A percentile compares a stretch with the other conserved stretches of the same genome.
Evolutionary conservation across 2,888 invertebrate genomes (phyloP).

Genomic region (Chloromyia formosa): DNA sequence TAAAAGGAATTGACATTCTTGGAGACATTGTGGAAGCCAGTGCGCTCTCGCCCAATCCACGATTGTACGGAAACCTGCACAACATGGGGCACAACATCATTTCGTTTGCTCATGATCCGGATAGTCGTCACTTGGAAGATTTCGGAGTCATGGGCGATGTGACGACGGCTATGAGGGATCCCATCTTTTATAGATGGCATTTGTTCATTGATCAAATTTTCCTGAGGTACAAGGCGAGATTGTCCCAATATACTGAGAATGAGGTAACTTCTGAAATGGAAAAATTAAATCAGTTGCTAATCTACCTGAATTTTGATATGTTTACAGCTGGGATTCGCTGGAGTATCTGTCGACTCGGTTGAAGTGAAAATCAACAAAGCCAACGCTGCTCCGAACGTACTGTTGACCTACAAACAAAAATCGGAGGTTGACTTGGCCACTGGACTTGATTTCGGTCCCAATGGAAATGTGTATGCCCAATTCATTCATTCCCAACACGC

Average conservation of each 20-base stretch:
- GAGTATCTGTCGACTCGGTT: slow-evolving; percentile 52
- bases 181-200: slow-evolving; percentile 87
- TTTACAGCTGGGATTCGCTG: slow-evolving; percentile 46
- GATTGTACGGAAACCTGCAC: slow-evolving; percentile 81
- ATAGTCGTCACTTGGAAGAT: slow-evolving; percentile 73
- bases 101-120: slow-evolving; percentile 82
- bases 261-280: slow-evolving; percentile 64
- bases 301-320: neutral
- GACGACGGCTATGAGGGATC: slow-evolving; percentile 86
- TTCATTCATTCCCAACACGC: slow-evolving; percentile 83
- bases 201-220: slow-evolving; percentile 79
- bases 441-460: slow-evolving; percentile 80
- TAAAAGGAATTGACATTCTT: slow-evolving; percentile 77
- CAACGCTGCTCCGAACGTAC: slow-evolving; percentile 64
- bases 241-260: slow-evolving; percentile 67
- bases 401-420: slow-evolving; percentile 81
- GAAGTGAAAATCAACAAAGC: slow-evolving; percentile 54
- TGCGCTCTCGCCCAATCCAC: slow-evolving; percentile 72
- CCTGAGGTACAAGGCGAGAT: slow-evolving; percentile 73
- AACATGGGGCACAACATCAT: slow-evolving; percentile 84
- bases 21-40: slow-evolving; percentile 82
- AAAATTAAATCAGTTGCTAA: too few relatives aligned
- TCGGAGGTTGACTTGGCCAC: slow-evolving; percentile 82
- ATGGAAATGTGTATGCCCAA: slow-evolving; percentile 75
- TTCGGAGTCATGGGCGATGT: slow-evolving; percentile 83